These are phyloP conservation scores for Stichopus horrens DNA, from an alignment of 53 echinoderm and acorn worm species.

Conservation along the genomic window DNA sequence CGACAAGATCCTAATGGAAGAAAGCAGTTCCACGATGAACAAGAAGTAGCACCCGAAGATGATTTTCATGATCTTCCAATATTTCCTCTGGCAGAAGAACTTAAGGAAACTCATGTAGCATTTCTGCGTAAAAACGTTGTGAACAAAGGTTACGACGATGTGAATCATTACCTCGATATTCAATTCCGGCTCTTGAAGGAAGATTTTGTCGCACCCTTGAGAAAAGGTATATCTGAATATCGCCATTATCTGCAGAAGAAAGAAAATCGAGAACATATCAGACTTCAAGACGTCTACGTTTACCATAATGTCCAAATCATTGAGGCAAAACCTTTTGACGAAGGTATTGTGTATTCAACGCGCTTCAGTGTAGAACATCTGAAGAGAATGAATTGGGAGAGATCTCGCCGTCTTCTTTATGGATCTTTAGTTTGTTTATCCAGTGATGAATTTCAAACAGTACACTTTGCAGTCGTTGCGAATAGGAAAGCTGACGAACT, in stretches of 20 bases:
- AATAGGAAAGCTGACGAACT: slow-evolving; percentile 78
- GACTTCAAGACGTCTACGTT: slow-evolving; percentile 77
- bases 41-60: slow-evolving; percentile 65
- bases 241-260: slow-evolving; percentile 35
- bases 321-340: slow-evolving; percentile 73
- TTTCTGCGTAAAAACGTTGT: slow-evolving; percentile 69
- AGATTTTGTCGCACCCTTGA: slow-evolving; percentile 82
- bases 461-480: slow-evolving; percentile 86
- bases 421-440: slow-evolving; percentile 89
- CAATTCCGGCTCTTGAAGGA: slow-evolving; percentile 92
- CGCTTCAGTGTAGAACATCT: slow-evolving; percentile 72
- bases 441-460: slow-evolving; percentile 74
- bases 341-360: slow-evolving; percentile 72
- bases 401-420: slow-evolving; percentile 71
- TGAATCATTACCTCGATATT: slow-evolving; percentile 87
- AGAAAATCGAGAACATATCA: slow-evolving; percentile 39
- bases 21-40: not conserved
- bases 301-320: slow-evolving; percentile 74
- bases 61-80: slow-evolving; percentile 77
- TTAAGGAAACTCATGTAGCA: slow-evolving; percentile 53
- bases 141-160: slow-evolving; percentile 65
- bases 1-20: not conserved
- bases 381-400: slow-evolving; percentile 74
- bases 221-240: slow-evolving; percentile 81
- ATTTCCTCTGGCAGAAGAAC: slow-evolving; percentile 68